A percentile compares a stretch with the other conserved stretches of the same genome.
These are phyloP conservation scores for Phengaris alcon DNA, from an alignment of 2,888 invertebrate species.

Conservation along the genomic window DNA sequence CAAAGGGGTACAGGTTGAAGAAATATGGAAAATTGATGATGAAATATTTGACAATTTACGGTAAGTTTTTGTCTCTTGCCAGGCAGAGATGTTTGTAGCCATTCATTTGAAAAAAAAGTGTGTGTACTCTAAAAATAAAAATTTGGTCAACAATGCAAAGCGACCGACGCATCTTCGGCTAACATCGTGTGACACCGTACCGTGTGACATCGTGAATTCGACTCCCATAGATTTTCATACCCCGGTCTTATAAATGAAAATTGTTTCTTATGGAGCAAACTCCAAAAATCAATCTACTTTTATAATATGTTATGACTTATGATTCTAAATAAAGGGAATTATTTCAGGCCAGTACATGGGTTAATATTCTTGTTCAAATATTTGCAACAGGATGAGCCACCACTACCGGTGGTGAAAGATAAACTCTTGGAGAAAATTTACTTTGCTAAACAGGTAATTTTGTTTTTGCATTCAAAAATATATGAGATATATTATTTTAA, in stretches of 20 bases:
- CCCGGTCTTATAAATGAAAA: too few relatives aligned
- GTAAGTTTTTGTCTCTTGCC: constrained; percentile 68
- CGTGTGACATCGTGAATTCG: too few relatives aligned
- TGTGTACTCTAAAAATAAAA: too few relatives aligned
- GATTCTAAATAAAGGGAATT: neutral
- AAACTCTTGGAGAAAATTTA: constrained; percentile 92
- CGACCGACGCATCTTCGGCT: too few relatives aligned
- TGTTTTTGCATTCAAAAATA: neutral
- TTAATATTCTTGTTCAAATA: constrained; percentile 98
- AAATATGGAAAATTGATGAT: constrained; percentile 96
- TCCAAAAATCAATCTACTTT: too few relatives aligned
- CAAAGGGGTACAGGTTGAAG: constrained; percentile 97
- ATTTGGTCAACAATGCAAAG: too few relatives aligned
- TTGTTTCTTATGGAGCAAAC: too few relatives aligned
- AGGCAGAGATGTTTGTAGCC: too few relatives aligned
- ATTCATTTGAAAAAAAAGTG: too few relatives aligned
- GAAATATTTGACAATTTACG: constrained; percentile 92
- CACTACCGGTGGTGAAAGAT: constrained; percentile 89
- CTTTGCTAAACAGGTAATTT: constrained; percentile 96
- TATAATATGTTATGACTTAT: too few relatives aligned
- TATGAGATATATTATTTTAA: neutral
- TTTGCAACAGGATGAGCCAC: constrained; percentile 89
- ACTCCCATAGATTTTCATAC: too few relatives aligned
- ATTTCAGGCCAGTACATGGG: constrained; percentile 95
- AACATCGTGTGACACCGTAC: too few relatives aligned